Percentiles rank a stretch among this genome's conserved stretches.
Evolutionary conservation across 2,113 vertebrate genomes (phyloP).

Genomic region (Cromileptes altivelis): DNA sequence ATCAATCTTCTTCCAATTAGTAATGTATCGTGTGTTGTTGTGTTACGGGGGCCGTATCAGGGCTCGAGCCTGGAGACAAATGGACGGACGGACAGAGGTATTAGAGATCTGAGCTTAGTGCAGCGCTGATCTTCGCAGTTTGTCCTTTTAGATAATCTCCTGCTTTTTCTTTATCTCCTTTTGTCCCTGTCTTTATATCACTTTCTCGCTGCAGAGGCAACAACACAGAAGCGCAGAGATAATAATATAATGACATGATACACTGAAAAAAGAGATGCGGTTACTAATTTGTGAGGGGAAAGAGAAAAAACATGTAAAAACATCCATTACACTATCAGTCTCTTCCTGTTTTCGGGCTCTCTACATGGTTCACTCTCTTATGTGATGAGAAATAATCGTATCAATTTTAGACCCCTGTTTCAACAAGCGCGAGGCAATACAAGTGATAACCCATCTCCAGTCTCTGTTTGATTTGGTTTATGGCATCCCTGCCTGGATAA

Average conservation of each 20-base stretch:
- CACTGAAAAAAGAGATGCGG: slow-evolving; percentile 30
- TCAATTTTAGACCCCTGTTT: slow-evolving; percentile 70
- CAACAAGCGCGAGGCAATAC: slow-evolving; percentile 59
- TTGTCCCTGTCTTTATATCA: slow-evolving; percentile 46
- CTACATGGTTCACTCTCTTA: slow-evolving; percentile 53
- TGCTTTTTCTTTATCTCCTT: slow-evolving; percentile 50
- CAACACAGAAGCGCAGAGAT: slow-evolving; percentile 28
- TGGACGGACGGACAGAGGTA: slow-evolving; percentile 56
- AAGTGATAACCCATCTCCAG: slow-evolving; percentile 76
- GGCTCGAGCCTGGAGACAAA: slow-evolving; percentile 55
- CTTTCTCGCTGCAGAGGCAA: slow-evolving; percentile 43
- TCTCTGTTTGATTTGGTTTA: slow-evolving; percentile 73
- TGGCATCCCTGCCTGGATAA: slow-evolving; percentile 75
- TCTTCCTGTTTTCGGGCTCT: slow-evolving; percentile 52
- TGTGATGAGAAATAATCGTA: slow-evolving; percentile 72
- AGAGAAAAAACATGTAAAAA: slow-evolving; percentile 48
- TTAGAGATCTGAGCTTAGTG: slow-evolving; percentile 69
- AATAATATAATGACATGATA: slow-evolving; percentile 42
- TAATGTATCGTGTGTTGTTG: slow-evolving; percentile 71
- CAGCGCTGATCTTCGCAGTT: slow-evolving; percentile 56
- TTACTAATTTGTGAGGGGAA: slow-evolving; percentile 46
- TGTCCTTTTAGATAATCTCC: slow-evolving; percentile 69
- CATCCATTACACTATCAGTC: slow-evolving; percentile 63
- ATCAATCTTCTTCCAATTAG: slow-evolving; percentile 73
- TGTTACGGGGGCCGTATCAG: slow-evolving; percentile 45